Conservation (phyloP, 2,888 invertebrate species). For the Theretra japonica region DNA sequence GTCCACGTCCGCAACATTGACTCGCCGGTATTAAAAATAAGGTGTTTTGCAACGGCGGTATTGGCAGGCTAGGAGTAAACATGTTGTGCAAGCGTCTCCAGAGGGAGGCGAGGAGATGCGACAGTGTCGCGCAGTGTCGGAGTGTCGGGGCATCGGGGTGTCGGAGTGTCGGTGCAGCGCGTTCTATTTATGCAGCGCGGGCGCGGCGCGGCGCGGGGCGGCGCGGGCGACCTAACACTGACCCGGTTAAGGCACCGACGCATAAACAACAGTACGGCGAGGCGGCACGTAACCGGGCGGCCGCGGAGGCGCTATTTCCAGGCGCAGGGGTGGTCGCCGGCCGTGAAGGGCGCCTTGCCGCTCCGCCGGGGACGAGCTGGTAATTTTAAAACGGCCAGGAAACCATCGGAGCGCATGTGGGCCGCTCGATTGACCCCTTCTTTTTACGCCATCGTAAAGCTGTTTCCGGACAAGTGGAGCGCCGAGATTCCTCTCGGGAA, state of each 20-base stretch:
- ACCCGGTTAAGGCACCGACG: conserved; percentile 75
- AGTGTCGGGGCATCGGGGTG: conserved; percentile 28
- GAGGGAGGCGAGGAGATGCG: background rate
- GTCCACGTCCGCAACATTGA: conserved; percentile 53
- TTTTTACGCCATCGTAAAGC: conserved; percentile 74
- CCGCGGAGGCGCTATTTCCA: conserved; percentile 61
- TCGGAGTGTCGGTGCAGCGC: conserved; percentile 55
- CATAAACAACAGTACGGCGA: conserved; percentile 76
- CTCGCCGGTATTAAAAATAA: conserved; percentile 52
- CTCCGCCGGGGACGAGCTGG: conserved; percentile 72
- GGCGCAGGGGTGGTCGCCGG: conserved; percentile 67
- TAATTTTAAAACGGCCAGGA: conserved; percentile 81
- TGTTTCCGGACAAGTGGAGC: conserved; percentile 79
- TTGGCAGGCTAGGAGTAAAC: conserved; percentile 74
- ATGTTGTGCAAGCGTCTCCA: conserved; percentile 64
- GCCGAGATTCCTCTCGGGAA: conserved; percentile 66
- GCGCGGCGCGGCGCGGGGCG: conserved; percentile 54
- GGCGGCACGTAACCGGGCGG: conserved; percentile 54
- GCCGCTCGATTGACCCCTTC: conserved; percentile 71
- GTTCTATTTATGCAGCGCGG: conserved; percentile 75
- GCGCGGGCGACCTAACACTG: conserved; percentile 82
- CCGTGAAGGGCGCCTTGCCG: conserved; percentile 79
- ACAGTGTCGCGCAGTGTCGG: conserved; percentile 36
- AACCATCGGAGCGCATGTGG: conserved; percentile 79
- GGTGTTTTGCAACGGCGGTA: conserved; percentile 65